These are phyloP conservation scores for Oeneis ivallda DNA, from an alignment of 2,888 invertebrate species.

Conservation along the genomic window DNA sequence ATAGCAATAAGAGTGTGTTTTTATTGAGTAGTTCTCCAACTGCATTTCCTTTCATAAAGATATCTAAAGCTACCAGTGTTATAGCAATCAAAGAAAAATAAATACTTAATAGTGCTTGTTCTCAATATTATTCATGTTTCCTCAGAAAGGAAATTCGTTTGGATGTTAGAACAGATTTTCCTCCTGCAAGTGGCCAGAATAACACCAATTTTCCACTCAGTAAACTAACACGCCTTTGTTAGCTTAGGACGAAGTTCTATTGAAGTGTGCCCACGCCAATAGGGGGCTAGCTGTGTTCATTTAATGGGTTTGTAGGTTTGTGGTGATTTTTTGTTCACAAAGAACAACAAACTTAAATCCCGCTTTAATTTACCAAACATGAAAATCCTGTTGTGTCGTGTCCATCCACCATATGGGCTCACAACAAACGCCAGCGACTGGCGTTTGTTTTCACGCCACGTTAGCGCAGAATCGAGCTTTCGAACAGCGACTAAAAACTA, in stretches of 20 bases:
- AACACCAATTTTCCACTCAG: slow-evolving; percentile 15
- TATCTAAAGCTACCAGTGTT: not conserved
- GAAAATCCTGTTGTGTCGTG: too few species aligned
- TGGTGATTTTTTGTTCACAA: not conserved
- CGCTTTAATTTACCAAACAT: too few species aligned
- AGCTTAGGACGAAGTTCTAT: slow-evolving; percentile 9
- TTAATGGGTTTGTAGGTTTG: not conserved
- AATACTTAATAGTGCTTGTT: not conserved
- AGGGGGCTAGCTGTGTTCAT: not conserved
- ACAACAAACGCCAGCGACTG: too few species aligned
- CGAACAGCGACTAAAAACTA: too few species aligned
- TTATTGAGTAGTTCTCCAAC: too few species aligned
- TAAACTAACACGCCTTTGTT: slow-evolving; percentile 11
- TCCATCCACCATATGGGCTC: too few species aligned
- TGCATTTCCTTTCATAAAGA: too few species aligned
- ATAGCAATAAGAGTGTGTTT: too few species aligned
- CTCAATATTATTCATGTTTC: not conserved
- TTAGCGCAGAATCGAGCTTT: too few species aligned
- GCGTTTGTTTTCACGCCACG: too few species aligned
- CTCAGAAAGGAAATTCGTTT: not conserved
- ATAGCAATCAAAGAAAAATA: not conserved
- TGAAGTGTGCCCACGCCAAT: not conserved
- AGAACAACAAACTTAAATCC: too few species aligned
- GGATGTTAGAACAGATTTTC: not conserved
- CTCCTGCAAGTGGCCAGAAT: not conserved